Evolutionary conservation across 1,140 invertebrate genomes (phyloP).

Genomic region (Musca vetustissima): DNA sequence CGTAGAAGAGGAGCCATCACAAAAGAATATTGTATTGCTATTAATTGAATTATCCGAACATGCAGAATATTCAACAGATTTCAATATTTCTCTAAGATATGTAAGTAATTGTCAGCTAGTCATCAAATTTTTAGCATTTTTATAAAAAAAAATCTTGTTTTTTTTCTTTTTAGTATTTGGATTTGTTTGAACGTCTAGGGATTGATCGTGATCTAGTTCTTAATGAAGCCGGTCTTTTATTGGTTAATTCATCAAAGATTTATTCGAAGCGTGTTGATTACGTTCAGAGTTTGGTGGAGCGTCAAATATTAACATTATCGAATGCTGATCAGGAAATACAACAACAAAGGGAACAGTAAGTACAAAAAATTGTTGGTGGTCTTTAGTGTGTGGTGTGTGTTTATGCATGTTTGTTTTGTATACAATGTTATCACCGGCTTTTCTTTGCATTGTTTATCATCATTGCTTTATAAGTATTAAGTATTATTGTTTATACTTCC

Average conservation of each 20-base stretch:
- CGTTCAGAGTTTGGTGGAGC: conserved; percentile 26
- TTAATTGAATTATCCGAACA: conserved; percentile 48
- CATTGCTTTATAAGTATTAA: too few relatives aligned
- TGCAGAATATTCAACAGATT: conserved; percentile 41
- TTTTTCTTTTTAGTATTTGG: conserved; percentile 27
- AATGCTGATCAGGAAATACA: conserved; percentile 26
- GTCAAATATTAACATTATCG: conserved; percentile 25
- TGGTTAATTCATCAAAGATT: conserved; percentile 27
- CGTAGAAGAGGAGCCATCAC: conserved; percentile 35
- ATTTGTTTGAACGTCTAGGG: conserved; percentile 25
- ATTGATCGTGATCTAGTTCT: conserved; percentile 20
- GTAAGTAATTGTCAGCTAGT: conserved; percentile 41
- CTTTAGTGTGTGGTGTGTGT: background rate
- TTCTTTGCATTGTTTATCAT: too few relatives aligned
- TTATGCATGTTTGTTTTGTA: background rate
- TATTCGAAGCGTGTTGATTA: conserved; percentile 30
- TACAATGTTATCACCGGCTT: background rate
- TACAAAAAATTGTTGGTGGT: background rate
- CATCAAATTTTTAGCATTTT: background rate
- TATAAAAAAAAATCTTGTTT: background rate
- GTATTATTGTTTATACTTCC: too few relatives aligned
- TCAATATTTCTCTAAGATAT: conserved; percentile 40
- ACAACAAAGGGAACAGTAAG: conserved; percentile 4
- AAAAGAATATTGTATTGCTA: conserved; percentile 33
- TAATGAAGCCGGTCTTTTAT: conserved; percentile 30